A percentile compares a stretch with the other conserved stretches of the same genome.
phyloP scores from a whole-genome alignment of 2,888 invertebrate species.

The Nephrotoma guestfalica region DNA sequence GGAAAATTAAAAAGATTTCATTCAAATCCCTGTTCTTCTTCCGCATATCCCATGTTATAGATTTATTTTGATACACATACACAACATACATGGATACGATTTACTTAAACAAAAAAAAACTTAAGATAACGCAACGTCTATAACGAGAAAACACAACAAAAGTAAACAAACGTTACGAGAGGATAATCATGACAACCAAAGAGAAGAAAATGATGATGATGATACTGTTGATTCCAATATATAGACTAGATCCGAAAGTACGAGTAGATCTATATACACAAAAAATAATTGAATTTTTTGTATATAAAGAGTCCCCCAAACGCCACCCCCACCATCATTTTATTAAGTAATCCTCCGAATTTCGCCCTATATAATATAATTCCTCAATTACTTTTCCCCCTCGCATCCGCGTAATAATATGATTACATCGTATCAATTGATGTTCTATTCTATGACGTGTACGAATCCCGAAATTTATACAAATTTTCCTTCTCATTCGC shows the following conservation, averaged over 20 bases:
- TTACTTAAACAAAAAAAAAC: background rate
- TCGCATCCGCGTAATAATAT: background rate
- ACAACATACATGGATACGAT: background rate
- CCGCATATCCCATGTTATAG: background rate
- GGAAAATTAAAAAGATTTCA: background rate
- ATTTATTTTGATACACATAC: background rate
- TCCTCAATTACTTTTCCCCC: background rate
- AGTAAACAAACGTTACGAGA: background rate
- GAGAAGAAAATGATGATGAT: background rate
- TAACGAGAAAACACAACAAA: background rate
- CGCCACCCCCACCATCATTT: background rate
- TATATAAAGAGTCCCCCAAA: background rate
- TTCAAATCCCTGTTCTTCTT: background rate
- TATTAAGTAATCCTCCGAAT: background rate
- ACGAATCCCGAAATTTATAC: background rate
- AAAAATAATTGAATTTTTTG: background rate
- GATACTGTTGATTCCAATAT: background rate
- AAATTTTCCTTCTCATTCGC: background rate
- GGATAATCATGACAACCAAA: background rate
- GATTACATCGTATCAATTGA: background rate
- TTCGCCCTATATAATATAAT: background rate
- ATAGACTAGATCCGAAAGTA: background rate
- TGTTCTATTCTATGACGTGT: background rate
- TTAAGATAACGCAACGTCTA: background rate
- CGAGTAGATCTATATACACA: background rate